Evolutionary conservation across 2,797 vertebrate species (phyloP).

Genomic region (Argyrosomus regius): DNA sequence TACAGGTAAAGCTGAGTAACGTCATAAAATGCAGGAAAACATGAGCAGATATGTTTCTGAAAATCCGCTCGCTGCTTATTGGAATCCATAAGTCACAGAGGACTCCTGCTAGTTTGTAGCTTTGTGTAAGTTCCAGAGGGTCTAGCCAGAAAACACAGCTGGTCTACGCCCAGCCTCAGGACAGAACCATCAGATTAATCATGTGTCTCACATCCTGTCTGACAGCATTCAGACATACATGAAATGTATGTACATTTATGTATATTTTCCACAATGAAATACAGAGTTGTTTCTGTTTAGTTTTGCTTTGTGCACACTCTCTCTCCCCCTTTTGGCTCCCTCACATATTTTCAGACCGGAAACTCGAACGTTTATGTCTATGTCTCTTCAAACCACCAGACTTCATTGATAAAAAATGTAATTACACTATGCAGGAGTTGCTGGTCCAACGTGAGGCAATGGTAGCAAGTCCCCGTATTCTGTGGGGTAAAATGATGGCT

Average conservation of each 20-base stretch:
- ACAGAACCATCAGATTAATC: not conserved
- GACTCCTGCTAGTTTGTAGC: not conserved
- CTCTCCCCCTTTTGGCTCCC: too few relatives aligned
- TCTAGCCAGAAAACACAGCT: not conserved
- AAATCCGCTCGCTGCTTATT: too few relatives aligned
- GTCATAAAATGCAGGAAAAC: not conserved
- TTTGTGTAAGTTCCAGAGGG: not conserved
- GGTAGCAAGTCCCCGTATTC: too few relatives aligned
- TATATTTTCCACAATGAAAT: not conserved
- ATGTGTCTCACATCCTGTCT: not conserved
- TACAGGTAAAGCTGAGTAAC: not conserved
- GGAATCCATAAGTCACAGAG: too few relatives aligned
- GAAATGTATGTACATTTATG: not conserved
- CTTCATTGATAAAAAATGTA: too few relatives aligned
- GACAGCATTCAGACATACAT: too few relatives aligned
- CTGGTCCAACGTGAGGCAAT: too few relatives aligned
- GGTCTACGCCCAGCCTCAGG: not conserved
- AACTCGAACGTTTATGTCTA: too few relatives aligned
- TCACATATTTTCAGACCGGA: too few relatives aligned
- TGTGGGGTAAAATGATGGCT: too few relatives aligned
- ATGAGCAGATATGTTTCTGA: not conserved
- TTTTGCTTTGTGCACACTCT: not conserved
- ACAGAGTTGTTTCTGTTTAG: not conserved
- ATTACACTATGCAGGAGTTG: too few relatives aligned
- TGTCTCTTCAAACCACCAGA: too few relatives aligned